Evolutionary conservation across 1,140 invertebrate genomes (phyloP).

Genomic region (Drosophila rufa): DNA sequence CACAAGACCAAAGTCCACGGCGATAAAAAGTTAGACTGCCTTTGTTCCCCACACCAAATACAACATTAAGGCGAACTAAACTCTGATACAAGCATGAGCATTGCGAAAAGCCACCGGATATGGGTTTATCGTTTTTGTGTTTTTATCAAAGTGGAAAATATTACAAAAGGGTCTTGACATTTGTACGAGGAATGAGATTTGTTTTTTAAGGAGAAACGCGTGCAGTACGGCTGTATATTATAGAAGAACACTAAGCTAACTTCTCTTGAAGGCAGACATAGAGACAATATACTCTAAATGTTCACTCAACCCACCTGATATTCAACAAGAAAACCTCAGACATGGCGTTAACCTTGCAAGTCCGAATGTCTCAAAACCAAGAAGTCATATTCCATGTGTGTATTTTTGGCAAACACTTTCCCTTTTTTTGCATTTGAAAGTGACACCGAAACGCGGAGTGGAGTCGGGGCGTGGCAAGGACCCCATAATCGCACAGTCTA

Average conservation of each 20-base stretch:
- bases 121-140: background rate
- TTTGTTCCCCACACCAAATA: constrained; percentile 10
- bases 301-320: background rate
- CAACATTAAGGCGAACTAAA: background rate
- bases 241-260: too few species aligned
- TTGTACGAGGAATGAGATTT: background rate
- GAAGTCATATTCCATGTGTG: background rate
- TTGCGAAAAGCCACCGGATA: constrained; percentile 48
- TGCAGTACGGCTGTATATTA: background rate
- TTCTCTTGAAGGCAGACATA: too few species aligned
- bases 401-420: constrained; percentile 54
- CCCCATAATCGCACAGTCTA: constrained; percentile 39
- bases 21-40: constrained; percentile 8
- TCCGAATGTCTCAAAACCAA: background rate
- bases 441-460: constrained; percentile 20
- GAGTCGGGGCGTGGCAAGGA: constrained; percentile 42
- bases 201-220: background rate
- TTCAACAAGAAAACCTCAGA: background rate
- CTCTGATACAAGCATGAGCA: constrained; percentile 31
- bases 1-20: constrained; percentile 16
- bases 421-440: constrained; percentile 50
- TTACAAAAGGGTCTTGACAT: constrained; percentile 8
- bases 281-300: too few species aligned
- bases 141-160: constrained; percentile 20
- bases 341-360: background rate